Evolutionary conservation across 2,797 vertebrate species (phyloP), one percentile per base, ranked within the genome.

Genomic region (Cygnus olor): DNA sequence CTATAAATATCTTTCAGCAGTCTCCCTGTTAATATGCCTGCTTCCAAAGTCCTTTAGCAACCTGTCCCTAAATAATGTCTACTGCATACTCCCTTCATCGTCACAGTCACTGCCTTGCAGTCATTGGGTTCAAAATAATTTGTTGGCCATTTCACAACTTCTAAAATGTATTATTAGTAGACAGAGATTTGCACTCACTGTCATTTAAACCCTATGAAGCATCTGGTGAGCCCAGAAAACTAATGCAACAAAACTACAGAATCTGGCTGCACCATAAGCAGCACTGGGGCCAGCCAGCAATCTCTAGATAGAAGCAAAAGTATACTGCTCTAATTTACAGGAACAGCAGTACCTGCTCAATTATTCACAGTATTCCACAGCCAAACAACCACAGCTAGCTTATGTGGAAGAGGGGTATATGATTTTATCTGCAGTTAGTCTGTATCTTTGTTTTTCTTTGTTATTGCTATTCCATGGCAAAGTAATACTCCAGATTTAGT

Each of bases 271-370:
- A 19, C 11, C n/a, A 17, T 11, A 34, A 56, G 1, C 42, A 61
- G 24, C 18, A 0, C 9, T 12, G 47, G 5, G 7, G 4, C 10
- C 30, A 68, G 34, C 25, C 54, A 51, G 30, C 0, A 2, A 10
- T 45, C 12, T 18, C 0, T 1, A 60, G 47, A 20, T 24, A 30
- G 19, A 47, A 51, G 30, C 10, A 19, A 57, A 40, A 27, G 3
- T 2, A 5, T 32, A 8, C 14, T 49, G 24, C 32, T 64, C 32
- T 84, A 45, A 21, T 68, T 49, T 68, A 38, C 14, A 30, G 40
- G 22, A 19, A 18, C 15, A 13, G 18, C 18, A n/a, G 28, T 40
- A 60, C 11, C 16, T 53, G 3, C 32, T 40, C 70, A 14, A 5
- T 60, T 89, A 42, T 11, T 45, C 44, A 13, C 3, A 34, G 2